These are phyloP conservation scores for Strongylocentrotus purpuratus DNA, from an alignment of 35 echinoderm and acorn worm species.

Conservation along the genomic window DNA sequence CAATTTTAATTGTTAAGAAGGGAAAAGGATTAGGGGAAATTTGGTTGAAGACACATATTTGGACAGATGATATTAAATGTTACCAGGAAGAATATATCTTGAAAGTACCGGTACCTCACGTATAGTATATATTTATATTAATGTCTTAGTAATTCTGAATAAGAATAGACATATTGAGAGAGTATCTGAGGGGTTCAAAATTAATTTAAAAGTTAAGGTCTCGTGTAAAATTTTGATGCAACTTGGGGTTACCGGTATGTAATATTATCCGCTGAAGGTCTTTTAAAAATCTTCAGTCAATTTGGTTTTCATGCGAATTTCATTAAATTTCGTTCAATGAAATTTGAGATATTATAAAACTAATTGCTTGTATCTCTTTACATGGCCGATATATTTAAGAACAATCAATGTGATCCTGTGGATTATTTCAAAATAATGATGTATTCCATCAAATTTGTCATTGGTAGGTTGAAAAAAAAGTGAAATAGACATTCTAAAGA, in stretches of 20 bases:
- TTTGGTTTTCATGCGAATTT: no score
- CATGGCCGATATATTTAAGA: no score
- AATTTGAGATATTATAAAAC: no score
- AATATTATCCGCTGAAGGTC: not conserved
- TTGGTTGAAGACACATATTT: not conserved
- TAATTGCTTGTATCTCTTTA: no score
- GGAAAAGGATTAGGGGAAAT: not conserved
- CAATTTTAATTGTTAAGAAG: not conserved
- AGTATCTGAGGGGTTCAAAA: not conserved
- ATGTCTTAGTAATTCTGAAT: not conserved
- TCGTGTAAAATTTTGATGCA: not conserved
- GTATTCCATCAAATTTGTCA: not conserved
- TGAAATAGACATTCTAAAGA: not conserved
- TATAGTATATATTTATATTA: not conserved
- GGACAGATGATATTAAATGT: not conserved
- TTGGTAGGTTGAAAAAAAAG: not conserved
- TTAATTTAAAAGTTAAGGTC: no score
- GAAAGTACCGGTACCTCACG: not conserved
- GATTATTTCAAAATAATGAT: not conserved
- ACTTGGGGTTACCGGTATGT: not conserved
- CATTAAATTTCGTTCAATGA: not conserved
- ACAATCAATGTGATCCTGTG: no score
- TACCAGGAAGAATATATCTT: not conserved
- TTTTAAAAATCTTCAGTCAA: not conserved
- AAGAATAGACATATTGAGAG: not conserved